Evolutionary conservation across 2,113 vertebrate species (phyloP).

Genomic region (Periophthalmodon schlosseri): DNA sequence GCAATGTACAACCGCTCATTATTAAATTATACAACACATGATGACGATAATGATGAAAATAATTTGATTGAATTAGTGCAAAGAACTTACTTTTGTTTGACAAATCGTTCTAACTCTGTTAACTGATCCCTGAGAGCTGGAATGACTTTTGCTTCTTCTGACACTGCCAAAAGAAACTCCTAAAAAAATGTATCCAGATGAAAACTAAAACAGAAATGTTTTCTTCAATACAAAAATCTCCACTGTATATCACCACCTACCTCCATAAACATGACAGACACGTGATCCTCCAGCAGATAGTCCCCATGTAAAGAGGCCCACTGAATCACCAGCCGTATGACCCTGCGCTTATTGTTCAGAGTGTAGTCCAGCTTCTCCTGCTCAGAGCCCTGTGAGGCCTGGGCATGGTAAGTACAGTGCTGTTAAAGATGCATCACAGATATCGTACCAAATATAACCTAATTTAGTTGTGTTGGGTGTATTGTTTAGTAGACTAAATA

Average conservation of each 20-base stretch:
- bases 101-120: slow-evolving; percentile 86
- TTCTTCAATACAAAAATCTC: not conserved
- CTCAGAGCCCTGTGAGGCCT: slow-evolving; percentile 93
- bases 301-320: slow-evolving; percentile 87
- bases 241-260: slow-evolving; percentile 63
- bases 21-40: not conserved
- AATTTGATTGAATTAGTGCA: not conserved
- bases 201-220: not conserved
- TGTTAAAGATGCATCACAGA: slow-evolving; percentile 81
- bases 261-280: slow-evolving; percentile 87
- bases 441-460: not conserved
- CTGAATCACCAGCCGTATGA: slow-evolving; percentile 89
- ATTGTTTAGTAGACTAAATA: not conserved
- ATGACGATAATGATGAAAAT: not conserved
- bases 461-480: not conserved
- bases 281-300: slow-evolving; percentile 88
- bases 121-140: slow-evolving; percentile 88
- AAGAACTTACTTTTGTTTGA: slow-evolving; percentile 88
- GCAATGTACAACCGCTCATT: slow-evolving; percentile 24
- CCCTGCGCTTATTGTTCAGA: slow-evolving; percentile 94
- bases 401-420: slow-evolving; percentile 87
- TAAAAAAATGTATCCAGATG: slow-evolving; percentile 46
- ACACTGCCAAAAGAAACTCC: slow-evolving; percentile 92
- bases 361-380: slow-evolving; percentile 95
- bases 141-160: slow-evolving; percentile 87